Evolutionary conservation across 2,113 vertebrate species (phyloP), one percentile per base, ranked within the genome.

Genomic region (Neopipo cinnamomea): DNA sequence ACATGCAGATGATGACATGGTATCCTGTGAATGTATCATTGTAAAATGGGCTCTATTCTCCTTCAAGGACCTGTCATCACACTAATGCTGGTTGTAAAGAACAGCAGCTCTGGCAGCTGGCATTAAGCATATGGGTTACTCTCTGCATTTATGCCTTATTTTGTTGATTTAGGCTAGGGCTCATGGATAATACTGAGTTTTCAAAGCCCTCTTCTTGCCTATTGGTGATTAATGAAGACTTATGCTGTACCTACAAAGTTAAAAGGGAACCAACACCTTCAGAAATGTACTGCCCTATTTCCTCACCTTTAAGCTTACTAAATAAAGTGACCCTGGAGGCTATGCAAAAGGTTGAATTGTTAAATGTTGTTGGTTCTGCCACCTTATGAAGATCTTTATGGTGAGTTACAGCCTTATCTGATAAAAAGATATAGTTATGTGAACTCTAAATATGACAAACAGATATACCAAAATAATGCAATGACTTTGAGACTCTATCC

Each of bases 41-140:
- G 81, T 85, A 78, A 85, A 88, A 82, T 20, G 33, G 74, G 24
- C 16, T 80, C 12, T 53, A 68, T 70, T 88, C 24, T 68, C 58
- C 66, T 85, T 89, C 88, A 94, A 93, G 67, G 53, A 90, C 56
- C 55, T 93, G 74, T 94, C 91, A 76, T 91, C 65, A 78, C 65
- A 61, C 52, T 81, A 65, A 56, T 22, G n/a, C 70, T 18, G 41
- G 44, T 84, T 41, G 46, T 58, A 75, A 89, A 95, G 52, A 81
- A 21, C 30, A 70, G 39, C 72, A 90, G 58, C 55, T 94, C 68
- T 89, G 49, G 72, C 63, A 81, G 53, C 66, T 89, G 67, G 67
- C 75, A 56, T 66, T 71, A 67, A 89, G 35, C 67, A 76, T 37
- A n/a, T 46, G 59, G 39, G 24, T 83, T 76, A 27, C 21, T 55